Evolutionary conservation across 2,797 vertebrate genomes (phyloP), one percentile per base, ranked within the genome.

Genomic region (Brotula barbata): DNA sequence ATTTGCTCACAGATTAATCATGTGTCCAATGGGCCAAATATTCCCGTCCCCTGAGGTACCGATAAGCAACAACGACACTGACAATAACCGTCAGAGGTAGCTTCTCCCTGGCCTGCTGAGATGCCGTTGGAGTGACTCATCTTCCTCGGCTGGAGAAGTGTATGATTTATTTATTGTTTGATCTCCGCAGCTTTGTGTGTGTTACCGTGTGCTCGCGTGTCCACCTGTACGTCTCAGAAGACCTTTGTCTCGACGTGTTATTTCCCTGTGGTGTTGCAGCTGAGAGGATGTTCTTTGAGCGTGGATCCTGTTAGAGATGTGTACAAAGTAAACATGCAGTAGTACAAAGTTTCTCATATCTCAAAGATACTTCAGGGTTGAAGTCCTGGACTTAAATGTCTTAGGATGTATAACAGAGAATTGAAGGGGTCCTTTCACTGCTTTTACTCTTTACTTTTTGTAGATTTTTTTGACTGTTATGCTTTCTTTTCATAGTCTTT

Each of bases 1-100:
- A 83, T 79, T 75, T 77, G 53, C 73, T 75, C 68, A 73, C 62
- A 81, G 51, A 84, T 81, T 75, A 75, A 80, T 79, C 71, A 64
- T 44, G 66, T 61, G 69, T 85, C 63, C 70, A 58, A 67, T 42
- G 56, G 66, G 68, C 64, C 58, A 69, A 64, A 58, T 44, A 71
- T 52, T 80, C 68, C n/a, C n/a, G n/a, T n/a, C n/a, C 72, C 79
- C 56, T 7, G 62, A 77, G 75, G 66, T 56, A n/a, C 33, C 1
- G 52, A 73, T 73, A 68, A 63, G 64, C 66, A 78, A 75, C 66
- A 28, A 28, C 25, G 45, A 56, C 43, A n/a, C n/a, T 7, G 2
- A 46, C 34, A 45, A 68, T 40, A 48, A 58, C 48, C 22, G 22
- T 53, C 61, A 65, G 58, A 46, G 25, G 31, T 66, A 50, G 42